Base-by-base conservation (phyloP, 2,888 invertebrate species). In the Carcina quercana region DNA sequence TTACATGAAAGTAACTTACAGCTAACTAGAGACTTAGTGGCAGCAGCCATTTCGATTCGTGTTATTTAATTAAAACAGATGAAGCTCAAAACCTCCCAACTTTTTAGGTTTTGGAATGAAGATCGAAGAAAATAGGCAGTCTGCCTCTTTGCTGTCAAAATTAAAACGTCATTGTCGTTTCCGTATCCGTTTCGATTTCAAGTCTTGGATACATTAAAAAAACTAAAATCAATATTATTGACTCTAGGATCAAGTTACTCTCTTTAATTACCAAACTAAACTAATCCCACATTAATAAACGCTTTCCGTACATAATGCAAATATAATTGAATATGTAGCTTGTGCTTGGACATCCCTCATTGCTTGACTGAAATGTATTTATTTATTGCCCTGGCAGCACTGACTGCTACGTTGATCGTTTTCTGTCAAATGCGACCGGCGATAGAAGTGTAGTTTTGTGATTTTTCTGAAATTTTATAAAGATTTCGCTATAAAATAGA, bases 21-120 rank as follows among this genome's bases (percentile, higher is more conserved):
- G 53, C 51, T 75, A 30, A 80, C 50, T 19, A 85, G 45, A 25
- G 62, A 37, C 21, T 83, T 75, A 35, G 82, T 79, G 41, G 66
- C 74, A 41, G 53, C 71, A 43, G 83, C 78, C 85, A 85, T 85
- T 59, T 56, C 58, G 40, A 39, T 48, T 51, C 32, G 37, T 55
- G n/a, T 38, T 37, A 42, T 31, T 47, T 59, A 59, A 66, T 59
- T 43, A 52, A 61, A 66, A 69, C 67, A 73, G 58, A 40, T 64
- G 71, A 67, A 58, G 32, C 26, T 34, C 39, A 27, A 34, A 38
- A 39, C 37, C 42, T 42, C 45, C 40, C 31, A 45, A 47, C 42
- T 48, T 53, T 60, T 30, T 59, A 38, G 47, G 64, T 53, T 71
- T 62, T 50, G 51, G 63, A 68, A 62, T 59, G 40, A 40, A 47